Base-by-base conservation (phyloP, 2,113 vertebrate genomes). In the Lepus timidus region DNA sequence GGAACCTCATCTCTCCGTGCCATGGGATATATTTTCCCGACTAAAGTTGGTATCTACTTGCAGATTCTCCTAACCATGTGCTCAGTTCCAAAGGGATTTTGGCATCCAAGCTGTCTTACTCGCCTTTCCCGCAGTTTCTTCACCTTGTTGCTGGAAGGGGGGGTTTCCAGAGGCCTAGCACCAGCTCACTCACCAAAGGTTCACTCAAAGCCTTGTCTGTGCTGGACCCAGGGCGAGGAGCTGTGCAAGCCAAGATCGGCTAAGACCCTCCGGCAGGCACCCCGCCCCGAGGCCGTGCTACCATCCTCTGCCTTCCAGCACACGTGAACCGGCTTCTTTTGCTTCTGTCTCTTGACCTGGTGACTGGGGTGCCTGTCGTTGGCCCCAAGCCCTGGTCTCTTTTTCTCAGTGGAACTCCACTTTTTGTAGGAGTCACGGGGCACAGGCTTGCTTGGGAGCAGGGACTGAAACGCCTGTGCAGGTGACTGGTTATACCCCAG, bases 141-240 rank as follows among this genome's bases (percentile, higher is more conserved):
- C 85, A 87, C 61, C 94, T 94, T 93, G 95, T 93, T 67, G 49
- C 33, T 2, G 68, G 19, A 62, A 83, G 61, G 71, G 55, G 75
- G 51, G 52, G 25, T 78, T 96, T 96, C 81, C 95, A 52, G 55
- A 81, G 29, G 0, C 67, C 64, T 49, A 75, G 73, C 91, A 78
- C 31, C 80, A 73, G 79, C 93, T 23, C 44, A 68, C 84, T 90
- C n/a, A 29, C 80, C 58, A 88, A 87, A 33, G 65, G 61, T 33
- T 83, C 83, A 76, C 55, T 93, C 89, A 85, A 61, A 79, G 73
- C 0, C 19, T 74, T 51, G 9, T 49, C 0, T 33, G 52, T 89
- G 85, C 65, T 83, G 23, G 73, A 36, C 1, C 19, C 19, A 81
- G 49, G 71, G 87, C n/a, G 62, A 61, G 73, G 27, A 82, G 23